phyloP scores from a whole-genome alignment of 1,140 invertebrate species.

The Lordiphosa stackelbergi region DNA sequence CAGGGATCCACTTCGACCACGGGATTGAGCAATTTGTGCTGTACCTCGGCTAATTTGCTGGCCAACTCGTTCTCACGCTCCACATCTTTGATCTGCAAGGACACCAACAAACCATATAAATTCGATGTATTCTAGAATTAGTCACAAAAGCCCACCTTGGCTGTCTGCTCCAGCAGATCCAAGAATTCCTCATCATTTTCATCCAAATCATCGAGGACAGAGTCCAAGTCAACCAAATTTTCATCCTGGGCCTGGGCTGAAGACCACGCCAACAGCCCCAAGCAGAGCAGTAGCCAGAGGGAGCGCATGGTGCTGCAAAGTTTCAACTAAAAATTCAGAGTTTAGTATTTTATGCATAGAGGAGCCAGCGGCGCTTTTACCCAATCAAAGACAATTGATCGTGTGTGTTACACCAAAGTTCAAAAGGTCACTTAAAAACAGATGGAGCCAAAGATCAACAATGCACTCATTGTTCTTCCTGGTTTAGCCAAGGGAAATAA shows the following conservation, averaged over 20 bases:
- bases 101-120: neutral
- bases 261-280: slow-evolving; percentile 58
- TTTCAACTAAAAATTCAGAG: slow-evolving; percentile 17
- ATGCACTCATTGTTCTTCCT: slow-evolving; percentile 29
- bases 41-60: slow-evolving; percentile 47
- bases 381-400: slow-evolving; percentile 22
- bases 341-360: neutral
- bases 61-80: slow-evolving; percentile 72
- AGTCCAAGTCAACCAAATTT: slow-evolving; percentile 30
- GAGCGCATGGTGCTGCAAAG: slow-evolving; percentile 40
- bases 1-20: slow-evolving; percentile 84
- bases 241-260: slow-evolving; percentile 43
- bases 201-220: slow-evolving; percentile 54
- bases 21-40: slow-evolving; percentile 58
- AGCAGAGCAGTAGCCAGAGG: slow-evolving; percentile 55
- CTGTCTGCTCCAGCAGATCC: slow-evolving; percentile 65
- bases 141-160: slow-evolving; percentile 35
- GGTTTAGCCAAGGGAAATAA: neutral
- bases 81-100: slow-evolving; percentile 58
- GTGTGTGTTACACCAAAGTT: slow-evolving; percentile 11
- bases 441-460: slow-evolving; percentile 1
- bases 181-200: slow-evolving; percentile 71
- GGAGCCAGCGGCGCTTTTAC: slow-evolving; percentile 12
- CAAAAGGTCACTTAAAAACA: slow-evolving; percentile 35
- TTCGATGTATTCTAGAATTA: neutral